Evolutionary conservation across 1,140 invertebrate species (phyloP).

Genomic region (Brachionus rotundiformis): DNA sequence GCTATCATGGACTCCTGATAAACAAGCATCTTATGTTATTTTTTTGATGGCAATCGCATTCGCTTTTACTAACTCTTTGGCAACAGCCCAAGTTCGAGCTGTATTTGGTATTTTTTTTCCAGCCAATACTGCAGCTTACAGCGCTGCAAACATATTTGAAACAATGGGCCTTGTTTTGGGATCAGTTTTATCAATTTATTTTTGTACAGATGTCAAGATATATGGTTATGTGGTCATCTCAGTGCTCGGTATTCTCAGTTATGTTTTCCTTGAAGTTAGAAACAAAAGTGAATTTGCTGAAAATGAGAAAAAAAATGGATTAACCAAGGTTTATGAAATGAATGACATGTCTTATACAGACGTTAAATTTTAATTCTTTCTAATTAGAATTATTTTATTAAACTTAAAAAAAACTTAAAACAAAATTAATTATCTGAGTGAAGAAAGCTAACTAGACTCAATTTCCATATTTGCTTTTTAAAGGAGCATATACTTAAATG

Average conservation of each 20-base stretch:
- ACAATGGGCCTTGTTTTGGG: constrained; percentile 24
- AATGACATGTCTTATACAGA: too few relatives aligned
- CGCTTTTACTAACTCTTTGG: constrained; percentile 36
- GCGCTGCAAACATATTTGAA: constrained; percentile 37
- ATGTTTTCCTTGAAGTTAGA: constrained; percentile 27
- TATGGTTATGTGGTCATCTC: constrained; percentile 31
- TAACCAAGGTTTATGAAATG: not conserved
- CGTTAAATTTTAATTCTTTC: too few relatives aligned
- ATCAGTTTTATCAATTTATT: constrained; percentile 32
- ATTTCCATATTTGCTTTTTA: too few relatives aligned
- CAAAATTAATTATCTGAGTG: too few relatives aligned
- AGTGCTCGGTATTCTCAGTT: not conserved
- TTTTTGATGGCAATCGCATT: constrained; percentile 23
- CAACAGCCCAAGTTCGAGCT: constrained; percentile 37
- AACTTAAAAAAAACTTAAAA: too few relatives aligned
- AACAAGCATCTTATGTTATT: not conserved
- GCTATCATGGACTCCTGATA: constrained; percentile 37
- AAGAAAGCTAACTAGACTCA: too few relatives aligned
- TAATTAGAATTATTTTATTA: too few relatives aligned
- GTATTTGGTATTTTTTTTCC: constrained; percentile 51
- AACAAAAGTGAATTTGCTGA: not conserved
- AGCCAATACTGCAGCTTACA: not conserved
- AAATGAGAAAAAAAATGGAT: not conserved
- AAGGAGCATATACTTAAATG: too few relatives aligned
- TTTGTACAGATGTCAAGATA: constrained; percentile 30